Evolutionary conservation across 1,140 invertebrate genomes (phyloP).

Genomic region (Stegodyphus dumicola): DNA sequence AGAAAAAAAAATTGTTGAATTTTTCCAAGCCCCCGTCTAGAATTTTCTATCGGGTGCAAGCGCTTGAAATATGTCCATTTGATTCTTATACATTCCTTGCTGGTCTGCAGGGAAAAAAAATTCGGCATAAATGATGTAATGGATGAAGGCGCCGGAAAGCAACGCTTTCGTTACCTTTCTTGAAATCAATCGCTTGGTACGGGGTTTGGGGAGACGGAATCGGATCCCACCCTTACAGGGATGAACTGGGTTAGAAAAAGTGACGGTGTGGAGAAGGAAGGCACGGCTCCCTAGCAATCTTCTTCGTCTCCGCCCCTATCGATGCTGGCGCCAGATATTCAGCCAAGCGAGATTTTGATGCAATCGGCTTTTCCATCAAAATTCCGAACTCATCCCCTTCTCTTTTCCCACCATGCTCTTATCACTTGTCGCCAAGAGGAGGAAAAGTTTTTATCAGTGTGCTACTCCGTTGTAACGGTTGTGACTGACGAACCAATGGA

Average conservation of each 20-base stretch:
- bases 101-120: no score
- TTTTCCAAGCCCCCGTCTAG: no score
- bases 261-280: neutral
- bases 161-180: neutral
- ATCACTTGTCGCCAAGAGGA: constrained; percentile 45
- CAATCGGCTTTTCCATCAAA: constrained; percentile 54
- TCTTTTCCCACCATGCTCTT: neutral
- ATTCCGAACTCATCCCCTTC: neutral
- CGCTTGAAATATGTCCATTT: no score
- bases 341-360: constrained; percentile 44
- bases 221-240: neutral
- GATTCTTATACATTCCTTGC: no score
- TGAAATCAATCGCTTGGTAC: neutral
- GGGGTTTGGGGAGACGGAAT: neutral
- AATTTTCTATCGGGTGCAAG: no score
- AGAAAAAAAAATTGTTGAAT: no score
- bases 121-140: no score
- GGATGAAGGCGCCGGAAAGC: no score
- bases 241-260: neutral
- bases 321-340: constrained; percentile 35
- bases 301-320: neutral
- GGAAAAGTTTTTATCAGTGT: neutral
- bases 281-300: neutral
- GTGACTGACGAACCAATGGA: neutral
- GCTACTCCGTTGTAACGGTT: constrained; percentile 4